Evolutionary conservation across 2,888 invertebrate species (phyloP).

Genomic region (Tortrix viridana): DNA sequence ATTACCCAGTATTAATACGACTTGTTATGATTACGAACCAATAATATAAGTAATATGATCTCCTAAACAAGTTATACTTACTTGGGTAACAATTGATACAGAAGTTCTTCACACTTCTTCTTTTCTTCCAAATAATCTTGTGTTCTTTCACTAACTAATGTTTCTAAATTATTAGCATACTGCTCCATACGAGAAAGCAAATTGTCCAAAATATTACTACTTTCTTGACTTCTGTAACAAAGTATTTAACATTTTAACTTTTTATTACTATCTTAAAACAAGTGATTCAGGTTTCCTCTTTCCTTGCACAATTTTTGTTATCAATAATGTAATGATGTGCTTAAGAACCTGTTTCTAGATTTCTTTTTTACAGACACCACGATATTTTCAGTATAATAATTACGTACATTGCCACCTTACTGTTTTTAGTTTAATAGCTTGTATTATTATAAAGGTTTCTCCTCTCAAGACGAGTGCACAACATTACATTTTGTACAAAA

Average conservation of each 20-base stretch:
- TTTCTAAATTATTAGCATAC: constrained; percentile 99
- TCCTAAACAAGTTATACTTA: constrained; percentile 73
- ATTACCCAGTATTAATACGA: neutral
- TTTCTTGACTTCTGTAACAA: constrained; percentile 90
- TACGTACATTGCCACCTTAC: too few relatives aligned
- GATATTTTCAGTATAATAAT: too few relatives aligned
- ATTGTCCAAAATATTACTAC: constrained; percentile 97
- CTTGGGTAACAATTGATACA: constrained; percentile 98
- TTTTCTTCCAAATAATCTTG: constrained; percentile 99
- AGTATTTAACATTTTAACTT: constrained; percentile 41
- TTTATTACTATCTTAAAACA: neutral
- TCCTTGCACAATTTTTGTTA: too few relatives aligned
- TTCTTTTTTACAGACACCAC: too few relatives aligned
- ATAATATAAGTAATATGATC: neutral
- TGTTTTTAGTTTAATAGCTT: too few relatives aligned
- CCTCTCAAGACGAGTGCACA: too few relatives aligned
- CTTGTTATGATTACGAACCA: neutral
- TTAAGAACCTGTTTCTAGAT: too few relatives aligned
- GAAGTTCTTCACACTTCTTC: constrained; percentile 97
- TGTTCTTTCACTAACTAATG: constrained; percentile 97
- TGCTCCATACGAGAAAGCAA: constrained; percentile 98
- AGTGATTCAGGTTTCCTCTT: too few relatives aligned
- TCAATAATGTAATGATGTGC: too few relatives aligned
- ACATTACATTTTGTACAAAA: too few relatives aligned
- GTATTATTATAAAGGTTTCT: too few relatives aligned